phyloP scores from a whole-genome alignment of 2,797 vertebrate genomes.

The Myotis daubentonii region DNA sequence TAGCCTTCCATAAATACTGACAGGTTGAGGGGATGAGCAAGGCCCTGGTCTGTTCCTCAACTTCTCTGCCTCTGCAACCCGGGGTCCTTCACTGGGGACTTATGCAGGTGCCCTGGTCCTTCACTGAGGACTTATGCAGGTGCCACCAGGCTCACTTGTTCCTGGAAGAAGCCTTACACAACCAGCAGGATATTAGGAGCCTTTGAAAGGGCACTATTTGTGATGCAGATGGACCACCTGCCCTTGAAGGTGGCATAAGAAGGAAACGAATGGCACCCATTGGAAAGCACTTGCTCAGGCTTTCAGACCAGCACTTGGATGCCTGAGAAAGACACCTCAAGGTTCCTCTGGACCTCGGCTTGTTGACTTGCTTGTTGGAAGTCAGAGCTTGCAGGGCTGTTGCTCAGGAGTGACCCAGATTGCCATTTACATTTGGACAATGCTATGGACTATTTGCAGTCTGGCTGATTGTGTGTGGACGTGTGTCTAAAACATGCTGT shows the following conservation, averaged over 20 bases:
- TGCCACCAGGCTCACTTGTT: not conserved
- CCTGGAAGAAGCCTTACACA: constrained; percentile 9
- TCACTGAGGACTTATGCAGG: not conserved
- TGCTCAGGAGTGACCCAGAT: not conserved
- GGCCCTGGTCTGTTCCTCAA: not conserved
- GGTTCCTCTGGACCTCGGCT: not conserved
- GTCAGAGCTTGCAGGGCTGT: not conserved
- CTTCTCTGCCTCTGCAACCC: not conserved
- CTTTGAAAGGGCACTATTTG: constrained; percentile 45
- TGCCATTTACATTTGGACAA: not conserved
- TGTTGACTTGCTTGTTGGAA: not conserved
- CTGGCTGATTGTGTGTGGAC: not conserved
- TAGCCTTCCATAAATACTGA: not conserved
- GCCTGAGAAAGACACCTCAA: constrained; percentile 13
- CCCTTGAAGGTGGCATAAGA: constrained; percentile 68
- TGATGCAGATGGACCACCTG: constrained; percentile 34
- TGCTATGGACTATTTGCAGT: not conserved
- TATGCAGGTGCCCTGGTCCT: not conserved
- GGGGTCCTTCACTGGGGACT: not conserved
- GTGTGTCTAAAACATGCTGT: not conserved
- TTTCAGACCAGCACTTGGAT: constrained; percentile 60
- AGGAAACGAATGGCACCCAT: constrained; percentile 64
- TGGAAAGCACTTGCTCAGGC: constrained; percentile 53
- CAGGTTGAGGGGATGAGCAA: not conserved
- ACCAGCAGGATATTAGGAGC: constrained; percentile 16